These are phyloP conservation scores for Amblyopsis hoosieri DNA, from an alignment of 2,797 vertebrate genomes.

Conservation along the genomic window DNA sequence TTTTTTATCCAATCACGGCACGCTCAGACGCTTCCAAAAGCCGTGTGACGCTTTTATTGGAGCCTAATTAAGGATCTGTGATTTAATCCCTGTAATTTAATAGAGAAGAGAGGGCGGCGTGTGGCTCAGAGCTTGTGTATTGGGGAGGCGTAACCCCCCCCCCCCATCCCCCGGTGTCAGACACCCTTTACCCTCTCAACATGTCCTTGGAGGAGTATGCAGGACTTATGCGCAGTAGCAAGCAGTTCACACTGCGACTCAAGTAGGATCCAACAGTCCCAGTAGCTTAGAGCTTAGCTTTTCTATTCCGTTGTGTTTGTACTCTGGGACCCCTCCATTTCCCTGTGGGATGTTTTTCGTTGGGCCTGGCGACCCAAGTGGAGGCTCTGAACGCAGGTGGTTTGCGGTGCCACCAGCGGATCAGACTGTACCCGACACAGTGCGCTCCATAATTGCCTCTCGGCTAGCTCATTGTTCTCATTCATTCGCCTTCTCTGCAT, in stretches of 20 bases:
- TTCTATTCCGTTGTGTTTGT: too few relatives aligned
- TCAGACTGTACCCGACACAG: slow-evolving; percentile 33
- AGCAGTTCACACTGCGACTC: slow-evolving; percentile 40
- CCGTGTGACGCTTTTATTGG: slow-evolving; percentile 76
- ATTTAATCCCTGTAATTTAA: slow-evolving; percentile 81
- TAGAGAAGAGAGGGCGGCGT: slow-evolving; percentile 63
- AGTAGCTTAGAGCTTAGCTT: neutral
- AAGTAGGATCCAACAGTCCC: slow-evolving; percentile 5
- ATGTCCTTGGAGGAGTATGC: too few relatives aligned
- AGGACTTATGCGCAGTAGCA: slow-evolving; percentile 15
- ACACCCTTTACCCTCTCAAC: neutral
- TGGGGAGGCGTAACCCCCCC: slow-evolving; percentile 14
- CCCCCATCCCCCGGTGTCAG: neutral
- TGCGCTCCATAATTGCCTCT: slow-evolving; percentile 60
- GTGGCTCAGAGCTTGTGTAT: slow-evolving; percentile 44
- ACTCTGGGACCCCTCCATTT: too few relatives aligned
- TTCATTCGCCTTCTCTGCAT: slow-evolving; percentile 48
- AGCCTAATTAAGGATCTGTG: slow-evolving; percentile 83
- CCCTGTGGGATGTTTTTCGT: neutral
- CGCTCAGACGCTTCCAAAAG: slow-evolving; percentile 73
- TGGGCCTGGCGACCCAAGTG: slow-evolving; percentile 11
- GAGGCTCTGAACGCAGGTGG: slow-evolving; percentile 29
- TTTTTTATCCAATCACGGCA: slow-evolving; percentile 75
- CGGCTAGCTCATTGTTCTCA: slow-evolving; percentile 52
- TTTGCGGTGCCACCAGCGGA: slow-evolving; percentile 35